These are phyloP conservation scores for Rotaria macrura DNA, from an alignment of 2,888 invertebrate genomes.

Conservation along the genomic window DNA sequence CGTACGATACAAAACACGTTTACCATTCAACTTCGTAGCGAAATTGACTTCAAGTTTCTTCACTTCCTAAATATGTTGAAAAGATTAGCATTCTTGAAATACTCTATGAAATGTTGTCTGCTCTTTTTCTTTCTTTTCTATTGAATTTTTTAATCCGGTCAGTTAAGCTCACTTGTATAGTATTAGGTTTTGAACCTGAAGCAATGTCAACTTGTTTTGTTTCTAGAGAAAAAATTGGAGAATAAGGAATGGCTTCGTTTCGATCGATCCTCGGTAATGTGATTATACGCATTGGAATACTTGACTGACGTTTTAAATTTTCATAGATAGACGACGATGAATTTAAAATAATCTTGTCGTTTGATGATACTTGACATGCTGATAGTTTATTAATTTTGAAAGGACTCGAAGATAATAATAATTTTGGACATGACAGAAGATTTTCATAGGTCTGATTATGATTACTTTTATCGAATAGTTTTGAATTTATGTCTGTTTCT, in stretches of 20 bases:
- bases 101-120: too few relatives aligned
- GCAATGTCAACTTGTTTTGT: background rate
- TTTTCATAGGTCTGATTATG: background rate
- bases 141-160: background rate
- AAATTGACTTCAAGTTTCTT: background rate
- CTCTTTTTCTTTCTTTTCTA: background rate
- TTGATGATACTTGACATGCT: background rate
- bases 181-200: background rate
- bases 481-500: background rate
- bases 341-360: too few relatives aligned
- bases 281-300: background rate
- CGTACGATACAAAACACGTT: conserved; percentile 3
- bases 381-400: background rate
- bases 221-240: background rate
- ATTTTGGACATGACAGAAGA: background rate
- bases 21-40: background rate
- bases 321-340: background rate
- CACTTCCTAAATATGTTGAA: background rate
- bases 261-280: background rate
- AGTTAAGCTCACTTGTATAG: background rate
- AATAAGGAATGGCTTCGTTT: background rate
- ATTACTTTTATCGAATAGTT: background rate
- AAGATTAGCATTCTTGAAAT: background rate
- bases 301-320: background rate
- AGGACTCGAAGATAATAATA: background rate